Percentiles rank a stretch among this genome's conserved stretches.
These are phyloP conservation scores for Drosophila algonquin DNA, from an alignment of 2,888 invertebrate species.

Conservation along the genomic window DNA sequence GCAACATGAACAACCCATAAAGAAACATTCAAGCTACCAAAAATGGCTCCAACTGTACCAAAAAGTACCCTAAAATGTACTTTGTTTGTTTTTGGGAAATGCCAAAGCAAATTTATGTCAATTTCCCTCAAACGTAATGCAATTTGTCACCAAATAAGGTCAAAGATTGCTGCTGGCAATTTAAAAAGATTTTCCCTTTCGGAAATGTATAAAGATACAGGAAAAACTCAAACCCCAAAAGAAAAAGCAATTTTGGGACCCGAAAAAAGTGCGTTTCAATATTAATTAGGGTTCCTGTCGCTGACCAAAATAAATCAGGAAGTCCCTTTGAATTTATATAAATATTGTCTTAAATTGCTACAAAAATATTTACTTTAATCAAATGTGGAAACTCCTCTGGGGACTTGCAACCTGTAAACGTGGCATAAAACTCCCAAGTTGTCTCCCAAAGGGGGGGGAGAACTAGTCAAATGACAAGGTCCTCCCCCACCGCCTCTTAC, in stretches of 20 bases:
- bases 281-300: constrained; percentile 9
- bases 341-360: background rate
- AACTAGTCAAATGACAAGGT: background rate
- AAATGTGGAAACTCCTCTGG: constrained; percentile 23
- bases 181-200: background rate
- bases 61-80: too few species aligned
- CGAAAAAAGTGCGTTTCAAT: background rate
- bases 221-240: background rate
- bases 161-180: background rate
- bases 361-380: constrained; percentile 29
- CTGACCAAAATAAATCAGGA: background rate
- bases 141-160: constrained; percentile 9
- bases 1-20: background rate
- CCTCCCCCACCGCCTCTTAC: background rate
- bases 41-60: too few species aligned
- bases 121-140: background rate
- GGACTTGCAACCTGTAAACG: constrained; percentile 3
- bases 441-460: constrained; percentile 14
- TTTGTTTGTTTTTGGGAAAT: background rate
- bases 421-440: background rate
- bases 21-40: background rate
- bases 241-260: background rate
- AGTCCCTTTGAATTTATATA: constrained; percentile 13
- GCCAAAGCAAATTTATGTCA: background rate
- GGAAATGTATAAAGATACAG: background rate